Percentiles rank a stretch among this genome's conserved stretches.
Evolutionary conservation across 92 coral and sea anemone species (phyloP).

Genomic region (Phymanthus crucifer): DNA sequence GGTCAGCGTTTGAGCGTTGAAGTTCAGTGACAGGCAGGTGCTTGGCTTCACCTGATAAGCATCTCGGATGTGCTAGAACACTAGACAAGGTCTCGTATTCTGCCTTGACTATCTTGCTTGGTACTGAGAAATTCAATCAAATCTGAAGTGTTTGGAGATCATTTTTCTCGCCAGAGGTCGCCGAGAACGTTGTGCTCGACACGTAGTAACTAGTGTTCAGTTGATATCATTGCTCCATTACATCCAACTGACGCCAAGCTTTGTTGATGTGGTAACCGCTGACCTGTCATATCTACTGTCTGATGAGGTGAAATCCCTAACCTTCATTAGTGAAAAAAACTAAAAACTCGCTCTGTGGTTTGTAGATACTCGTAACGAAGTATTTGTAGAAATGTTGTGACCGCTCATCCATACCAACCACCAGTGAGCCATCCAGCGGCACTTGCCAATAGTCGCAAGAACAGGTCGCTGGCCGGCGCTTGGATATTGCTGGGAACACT

Average conservation of each 20-base stretch:
- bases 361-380: background rate
- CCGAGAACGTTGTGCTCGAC: background rate
- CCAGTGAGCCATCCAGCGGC: too few species aligned
- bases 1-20: constrained; percentile 5
- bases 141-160: background rate
- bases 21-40: background rate
- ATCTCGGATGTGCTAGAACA: background rate
- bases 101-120: background rate
- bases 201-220: background rate
- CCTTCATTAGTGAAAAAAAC: too few species aligned
- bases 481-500: background rate
- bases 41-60: background rate
- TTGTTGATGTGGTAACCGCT: constrained; percentile 1
- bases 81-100: background rate
- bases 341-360: too few species aligned
- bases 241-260: background rate
- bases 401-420: too few species aligned
- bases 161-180: background rate
- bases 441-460: too few species aligned
- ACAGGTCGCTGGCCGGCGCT: too few species aligned
- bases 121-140: background rate
- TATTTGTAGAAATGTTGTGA: too few species aligned
- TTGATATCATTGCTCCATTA: background rate
- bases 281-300: too few species aligned
- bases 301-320: too few species aligned